A percentile compares a stretch with the other conserved stretches of the same genome.
Conservation (phyloP, 2,113 vertebrate genomes). For the Gymnobelideus leadbeateri region DNA sequence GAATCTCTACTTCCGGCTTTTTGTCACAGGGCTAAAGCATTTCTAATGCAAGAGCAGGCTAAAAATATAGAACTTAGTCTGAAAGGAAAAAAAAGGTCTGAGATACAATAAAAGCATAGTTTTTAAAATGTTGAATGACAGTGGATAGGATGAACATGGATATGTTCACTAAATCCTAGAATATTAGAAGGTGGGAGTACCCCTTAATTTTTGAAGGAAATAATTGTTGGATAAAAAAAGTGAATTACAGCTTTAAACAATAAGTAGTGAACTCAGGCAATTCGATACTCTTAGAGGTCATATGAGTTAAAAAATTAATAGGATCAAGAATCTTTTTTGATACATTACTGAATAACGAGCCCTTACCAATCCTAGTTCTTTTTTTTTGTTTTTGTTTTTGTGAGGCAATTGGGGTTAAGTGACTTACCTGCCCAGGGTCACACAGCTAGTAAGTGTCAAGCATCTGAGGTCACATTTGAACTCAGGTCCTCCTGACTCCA, state of each 20-base stretch:
- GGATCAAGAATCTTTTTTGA: neutral
- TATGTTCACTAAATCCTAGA: neutral
- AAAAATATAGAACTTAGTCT: neutral
- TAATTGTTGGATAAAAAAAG: neutral
- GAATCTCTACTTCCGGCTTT: neutral
- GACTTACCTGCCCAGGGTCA: no score
- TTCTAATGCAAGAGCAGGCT: neutral
- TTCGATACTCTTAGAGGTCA: neutral
- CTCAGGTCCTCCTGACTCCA: no score
- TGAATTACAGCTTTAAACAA: neutral
- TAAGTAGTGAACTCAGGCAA: neutral
- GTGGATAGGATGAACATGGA: neutral
- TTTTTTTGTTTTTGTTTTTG: no score
- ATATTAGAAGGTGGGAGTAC: neutral
- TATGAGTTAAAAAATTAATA: neutral
- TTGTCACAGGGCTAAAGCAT: neutral
- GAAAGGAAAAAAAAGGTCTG: neutral
- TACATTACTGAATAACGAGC: neutral
- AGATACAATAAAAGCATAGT: neutral
- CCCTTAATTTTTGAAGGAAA: neutral
- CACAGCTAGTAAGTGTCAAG: no score
- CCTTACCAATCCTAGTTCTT: neutral
- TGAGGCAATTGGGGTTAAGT: no score
- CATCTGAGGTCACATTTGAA: no score
- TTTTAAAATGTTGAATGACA: neutral